phyloP scores from a whole-genome alignment of 2,888 invertebrate genomes.

The Acrobasis repandana region DNA sequence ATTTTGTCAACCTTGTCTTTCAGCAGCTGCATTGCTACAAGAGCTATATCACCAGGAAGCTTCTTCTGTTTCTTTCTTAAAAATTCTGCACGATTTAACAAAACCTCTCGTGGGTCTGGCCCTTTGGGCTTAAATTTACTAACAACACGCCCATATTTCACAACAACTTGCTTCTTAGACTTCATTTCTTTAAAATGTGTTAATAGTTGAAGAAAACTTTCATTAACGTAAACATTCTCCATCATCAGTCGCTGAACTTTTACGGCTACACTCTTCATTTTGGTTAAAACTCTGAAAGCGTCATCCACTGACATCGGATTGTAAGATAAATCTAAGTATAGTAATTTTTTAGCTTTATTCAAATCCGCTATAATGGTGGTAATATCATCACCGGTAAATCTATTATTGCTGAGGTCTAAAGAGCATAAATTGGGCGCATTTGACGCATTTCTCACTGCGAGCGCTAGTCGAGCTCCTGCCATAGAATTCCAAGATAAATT shows the following conservation, averaged over 20 bases:
- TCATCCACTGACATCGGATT: slow-evolving; percentile 57
- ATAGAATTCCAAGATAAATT: slow-evolving; percentile 63
- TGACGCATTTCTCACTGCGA: slow-evolving; percentile 43
- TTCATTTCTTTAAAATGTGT: slow-evolving; percentile 39
- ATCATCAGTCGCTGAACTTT: slow-evolving; percentile 50
- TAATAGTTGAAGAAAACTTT: slow-evolving; percentile 44
- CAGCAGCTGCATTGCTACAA: slow-evolving; percentile 46
- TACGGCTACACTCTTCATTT: slow-evolving; percentile 41
- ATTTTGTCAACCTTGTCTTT: slow-evolving; percentile 46
- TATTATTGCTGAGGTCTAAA: slow-evolving; percentile 59
- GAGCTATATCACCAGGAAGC: slow-evolving; percentile 48
- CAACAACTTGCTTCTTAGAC: slow-evolving; percentile 40
- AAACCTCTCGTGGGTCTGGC: slow-evolving; percentile 50
- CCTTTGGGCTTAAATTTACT: slow-evolving; percentile 35
- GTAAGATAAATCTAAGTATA: slow-evolving; percentile 54
- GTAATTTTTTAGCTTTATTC: slow-evolving; percentile 46
- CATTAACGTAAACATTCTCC: slow-evolving; percentile 53
- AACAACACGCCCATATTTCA: slow-evolving; percentile 51
- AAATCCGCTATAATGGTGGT: slow-evolving; percentile 38
- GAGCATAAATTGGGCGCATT: slow-evolving; percentile 43
- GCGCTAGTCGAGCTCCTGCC: slow-evolving; percentile 43
- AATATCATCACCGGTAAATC: slow-evolving; percentile 47
- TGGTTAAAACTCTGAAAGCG: slow-evolving; percentile 45
- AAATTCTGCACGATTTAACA: slow-evolving; percentile 56
- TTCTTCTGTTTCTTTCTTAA: slow-evolving; percentile 50